Evolutionary conservation across 2,113 vertebrate species (phyloP).

Genomic region (Ceratotherium simum): DNA sequence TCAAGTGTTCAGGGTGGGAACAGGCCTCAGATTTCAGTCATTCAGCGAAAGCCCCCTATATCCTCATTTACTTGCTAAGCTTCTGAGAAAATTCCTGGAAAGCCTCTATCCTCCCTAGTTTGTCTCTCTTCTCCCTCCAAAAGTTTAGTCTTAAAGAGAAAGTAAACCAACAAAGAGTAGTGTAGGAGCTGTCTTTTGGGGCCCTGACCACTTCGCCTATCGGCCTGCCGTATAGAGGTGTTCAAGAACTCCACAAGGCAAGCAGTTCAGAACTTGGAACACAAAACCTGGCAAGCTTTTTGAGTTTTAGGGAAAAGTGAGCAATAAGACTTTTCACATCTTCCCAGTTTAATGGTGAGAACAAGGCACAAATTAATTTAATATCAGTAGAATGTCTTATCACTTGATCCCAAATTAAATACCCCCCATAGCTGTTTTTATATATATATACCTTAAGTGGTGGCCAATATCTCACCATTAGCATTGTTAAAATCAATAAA

Average conservation of each 20-base stretch:
- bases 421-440: background rate
- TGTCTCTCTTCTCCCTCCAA: background rate
- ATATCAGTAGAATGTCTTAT: background rate
- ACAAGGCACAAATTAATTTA: background rate
- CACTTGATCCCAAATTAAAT: background rate
- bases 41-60: background rate
- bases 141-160: background rate
- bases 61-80: background rate
- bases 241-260: background rate
- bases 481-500: background rate
- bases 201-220: background rate
- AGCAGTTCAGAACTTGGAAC: background rate
- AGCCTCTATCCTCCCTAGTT: background rate
- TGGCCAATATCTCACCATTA: background rate
- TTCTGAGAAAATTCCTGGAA: background rate
- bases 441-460: background rate
- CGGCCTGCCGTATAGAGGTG: background rate
- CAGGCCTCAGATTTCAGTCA: background rate
- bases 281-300: background rate
- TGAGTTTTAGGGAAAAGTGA: background rate
- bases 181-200: background rate
- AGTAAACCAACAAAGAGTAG: background rate
- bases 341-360: background rate
- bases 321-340: background rate
- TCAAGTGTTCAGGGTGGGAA: background rate